Evolutionary conservation across 2,113 vertebrate genomes (phyloP), one percentile per base, ranked within the genome.

Genomic region (Megaceryle maxima): DNA sequence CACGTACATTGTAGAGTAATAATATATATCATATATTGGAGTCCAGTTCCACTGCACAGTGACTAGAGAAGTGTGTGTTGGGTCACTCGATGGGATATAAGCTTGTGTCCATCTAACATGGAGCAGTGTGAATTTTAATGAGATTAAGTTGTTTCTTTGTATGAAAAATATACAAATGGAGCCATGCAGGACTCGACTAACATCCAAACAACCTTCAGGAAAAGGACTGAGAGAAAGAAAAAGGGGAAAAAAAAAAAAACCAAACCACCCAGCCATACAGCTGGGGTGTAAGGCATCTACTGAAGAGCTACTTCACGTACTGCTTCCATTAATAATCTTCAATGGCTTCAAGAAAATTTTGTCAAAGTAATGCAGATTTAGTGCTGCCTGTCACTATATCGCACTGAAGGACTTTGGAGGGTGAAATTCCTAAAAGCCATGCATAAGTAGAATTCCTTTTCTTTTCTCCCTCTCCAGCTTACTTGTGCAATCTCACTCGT

Each of bases 351-450:
- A 41, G 7, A 67, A 51, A 87, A 82, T 53, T 90, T 92, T 82
- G 87, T 87, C 91, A 77, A 79, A 96, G 51, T 24, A 74, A 93
- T 50, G 87, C 83, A 93, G 92, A 95, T 91, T 88, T 74, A 83
- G 72, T 41, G 17, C 88, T 83, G 91, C 70, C 70, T 68, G 43
- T 21, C 87, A 80, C 90, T 78, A 1, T 26, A 75, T 22, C 77
- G 25, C 5, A 4, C 64, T 90, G 83, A 94, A 96, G 93, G 85
- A 92, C 78, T 94, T 75, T 25, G 53, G 74, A 92, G 88, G 80
- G 41, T 64, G 84, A 95, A 92, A 90, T 53, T 93, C 86, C 68
- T 41, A 48, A 92, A 90, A 90, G 90, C 51, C 86, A 90, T 63
- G 19, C n/a, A 12, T 18, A 46, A 88, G 79, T 3, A 88, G 77